phyloP scores from a whole-genome alignment of 1,140 invertebrate genomes.

The Ptiloglossa arizonensis region DNA sequence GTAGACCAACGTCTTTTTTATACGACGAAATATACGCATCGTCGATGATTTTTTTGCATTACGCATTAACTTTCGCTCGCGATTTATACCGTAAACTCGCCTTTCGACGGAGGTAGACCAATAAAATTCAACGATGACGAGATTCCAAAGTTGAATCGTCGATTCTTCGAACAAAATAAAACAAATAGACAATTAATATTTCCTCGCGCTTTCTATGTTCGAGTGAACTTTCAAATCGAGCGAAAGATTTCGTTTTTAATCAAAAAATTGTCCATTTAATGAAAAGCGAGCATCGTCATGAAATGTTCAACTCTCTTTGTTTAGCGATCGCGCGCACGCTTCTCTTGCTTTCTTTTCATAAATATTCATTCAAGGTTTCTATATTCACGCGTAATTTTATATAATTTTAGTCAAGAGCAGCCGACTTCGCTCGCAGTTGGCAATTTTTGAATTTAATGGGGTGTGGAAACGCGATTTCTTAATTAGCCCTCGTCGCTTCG shows the following conservation, averaged over 20 bases:
- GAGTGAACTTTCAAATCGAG: no score
- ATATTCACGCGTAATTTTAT: conserved; percentile 16
- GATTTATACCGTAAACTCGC: neutral
- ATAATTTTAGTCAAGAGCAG: neutral
- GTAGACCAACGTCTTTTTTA: neutral
- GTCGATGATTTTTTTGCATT: neutral
- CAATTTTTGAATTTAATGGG: conserved; percentile 41
- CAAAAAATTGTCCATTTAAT: neutral
- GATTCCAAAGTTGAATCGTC: no score
- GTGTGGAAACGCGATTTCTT: conserved; percentile 42
- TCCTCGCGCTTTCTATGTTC: no score
- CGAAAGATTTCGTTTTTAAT: neutral
- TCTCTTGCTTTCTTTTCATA: conserved; percentile 20
- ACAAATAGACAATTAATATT: no score
- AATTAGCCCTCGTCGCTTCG: conserved; percentile 28
- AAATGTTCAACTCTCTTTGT: neutral
- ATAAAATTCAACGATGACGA: no score
- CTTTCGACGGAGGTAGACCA: no score
- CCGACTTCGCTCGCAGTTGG: conserved; percentile 4
- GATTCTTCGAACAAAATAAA: no score
- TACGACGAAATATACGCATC: neutral
- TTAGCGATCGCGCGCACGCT: neutral
- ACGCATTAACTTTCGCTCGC: neutral
- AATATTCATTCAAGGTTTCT: conserved; percentile 27
- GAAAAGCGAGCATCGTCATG: neutral